Evolutionary conservation across 2,888 invertebrate species (phyloP).

Genomic region (Pyrgus malvae): DNA sequence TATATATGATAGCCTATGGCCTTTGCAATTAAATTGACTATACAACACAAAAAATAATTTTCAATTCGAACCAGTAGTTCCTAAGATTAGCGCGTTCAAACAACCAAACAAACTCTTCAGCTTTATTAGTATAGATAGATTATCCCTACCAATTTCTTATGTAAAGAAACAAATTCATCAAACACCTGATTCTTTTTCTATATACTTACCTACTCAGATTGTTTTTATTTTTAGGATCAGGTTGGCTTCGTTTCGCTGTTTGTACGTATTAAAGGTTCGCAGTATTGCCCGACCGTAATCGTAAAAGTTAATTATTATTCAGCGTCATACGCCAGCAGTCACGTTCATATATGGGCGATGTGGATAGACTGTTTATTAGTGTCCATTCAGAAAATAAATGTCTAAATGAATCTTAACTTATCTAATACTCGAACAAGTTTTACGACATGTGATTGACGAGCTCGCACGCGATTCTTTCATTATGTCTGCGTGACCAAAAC

Average conservation of each 20-base stretch:
- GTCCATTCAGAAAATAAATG: conserved; percentile 56
- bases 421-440: conserved; percentile 9
- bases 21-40: too few relatives aligned
- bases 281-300: conserved; percentile 39
- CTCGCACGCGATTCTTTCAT: too few relatives aligned
- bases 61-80: too few relatives aligned
- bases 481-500: conserved; percentile 12
- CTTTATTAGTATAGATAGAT: too few relatives aligned
- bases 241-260: conserved; percentile 24
- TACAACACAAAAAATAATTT: too few relatives aligned
- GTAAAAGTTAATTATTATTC: conserved; percentile 64
- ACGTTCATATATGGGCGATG: conserved; percentile 55
- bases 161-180: too few relatives aligned
- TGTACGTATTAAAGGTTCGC: conserved; percentile 33
- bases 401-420: conserved; percentile 26
- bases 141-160: too few relatives aligned
- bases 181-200: too few relatives aligned
- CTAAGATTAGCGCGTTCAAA: too few relatives aligned
- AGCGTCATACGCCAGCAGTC: conserved; percentile 51
- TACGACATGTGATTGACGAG: background rate
- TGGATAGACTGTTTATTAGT: conserved; percentile 52
- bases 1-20: too few relatives aligned
- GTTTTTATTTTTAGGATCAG: conserved; percentile 7
- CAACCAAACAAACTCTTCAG: too few relatives aligned
- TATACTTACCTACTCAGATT: too few relatives aligned